phyloP scores from a whole-genome alignment of 2,113 vertebrate genomes.

The Eulacestoma nigropectus region DNA sequence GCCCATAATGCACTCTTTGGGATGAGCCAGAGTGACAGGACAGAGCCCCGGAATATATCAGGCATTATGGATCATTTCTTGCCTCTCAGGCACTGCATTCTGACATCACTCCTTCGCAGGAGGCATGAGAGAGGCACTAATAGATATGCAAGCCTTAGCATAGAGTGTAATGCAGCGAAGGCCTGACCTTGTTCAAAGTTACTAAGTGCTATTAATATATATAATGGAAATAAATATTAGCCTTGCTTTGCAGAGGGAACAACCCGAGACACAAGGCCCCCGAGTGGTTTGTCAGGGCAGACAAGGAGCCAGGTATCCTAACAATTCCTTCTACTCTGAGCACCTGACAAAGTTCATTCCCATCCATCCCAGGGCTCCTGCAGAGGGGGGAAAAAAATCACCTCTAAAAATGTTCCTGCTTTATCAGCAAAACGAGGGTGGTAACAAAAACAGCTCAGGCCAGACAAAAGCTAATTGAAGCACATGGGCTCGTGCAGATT shows the following conservation, averaged over 20 bases:
- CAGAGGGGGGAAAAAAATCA: neutral
- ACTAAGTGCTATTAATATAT: constrained; percentile 61
- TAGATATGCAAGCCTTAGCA: constrained; percentile 46
- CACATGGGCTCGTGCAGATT: neutral
- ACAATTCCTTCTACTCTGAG: constrained; percentile 10
- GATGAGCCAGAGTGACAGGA: neutral
- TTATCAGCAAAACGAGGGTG: constrained; percentile 30
- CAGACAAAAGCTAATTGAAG: constrained; percentile 49
- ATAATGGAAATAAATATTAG: constrained; percentile 50
- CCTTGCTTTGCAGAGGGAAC: neutral
- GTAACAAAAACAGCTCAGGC: constrained; percentile 46
- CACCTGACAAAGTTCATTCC: constrained; percentile 13
- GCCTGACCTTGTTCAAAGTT: constrained; percentile 61
- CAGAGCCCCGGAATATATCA: neutral
- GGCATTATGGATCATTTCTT: neutral
- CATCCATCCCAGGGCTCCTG: neutral
- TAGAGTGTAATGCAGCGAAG: neutral
- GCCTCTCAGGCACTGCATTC: constrained; percentile 27
- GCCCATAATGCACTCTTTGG: neutral
- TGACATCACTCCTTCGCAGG: constrained; percentile 23
- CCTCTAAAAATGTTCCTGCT: constrained; percentile 41
- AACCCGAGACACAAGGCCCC: neutral
- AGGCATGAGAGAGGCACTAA: constrained; percentile 33
- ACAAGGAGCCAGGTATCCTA: constrained; percentile 7
- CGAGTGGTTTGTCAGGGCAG: neutral